Evolutionary conservation across 2,888 invertebrate species (phyloP).

Genomic region (Sicus ferrugineus): DNA sequence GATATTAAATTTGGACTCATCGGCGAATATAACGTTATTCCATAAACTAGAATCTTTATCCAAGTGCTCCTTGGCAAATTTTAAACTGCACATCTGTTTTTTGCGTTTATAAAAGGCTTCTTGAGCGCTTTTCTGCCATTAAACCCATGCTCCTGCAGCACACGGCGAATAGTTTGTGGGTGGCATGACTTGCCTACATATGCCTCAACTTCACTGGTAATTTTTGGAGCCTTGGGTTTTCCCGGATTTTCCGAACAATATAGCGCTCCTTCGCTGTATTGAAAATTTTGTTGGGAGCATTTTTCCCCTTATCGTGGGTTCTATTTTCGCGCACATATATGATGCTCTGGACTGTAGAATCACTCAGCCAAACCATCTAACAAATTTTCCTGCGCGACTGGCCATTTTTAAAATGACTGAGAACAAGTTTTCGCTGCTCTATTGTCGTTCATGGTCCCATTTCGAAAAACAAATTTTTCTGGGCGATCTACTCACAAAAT

Average conservation of each 20-base stretch:
- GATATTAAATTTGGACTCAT: conserved; percentile 37
- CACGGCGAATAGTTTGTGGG: conserved; percentile 35
- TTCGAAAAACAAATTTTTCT: not conserved
- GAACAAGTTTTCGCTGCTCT: conserved; percentile 32
- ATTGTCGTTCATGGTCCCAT: conserved; percentile 33
- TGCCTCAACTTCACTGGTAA: conserved; percentile 24
- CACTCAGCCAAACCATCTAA: conserved; percentile 32
- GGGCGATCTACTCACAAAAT: not conserved
- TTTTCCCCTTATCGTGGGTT: conserved; percentile 33
- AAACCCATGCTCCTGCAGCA: conserved; percentile 34
- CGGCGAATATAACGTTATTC: conserved; percentile 29
- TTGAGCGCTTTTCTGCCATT: conserved; percentile 36
- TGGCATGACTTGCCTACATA: conserved; percentile 32
- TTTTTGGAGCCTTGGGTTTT: conserved; percentile 38
- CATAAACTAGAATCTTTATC: conserved; percentile 11
- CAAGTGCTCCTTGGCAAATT: conserved; percentile 24
- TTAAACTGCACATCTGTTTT: conserved; percentile 5
- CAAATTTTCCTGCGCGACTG: conserved; percentile 33
- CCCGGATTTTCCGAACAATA: conserved; percentile 37
- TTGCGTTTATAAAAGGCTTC: conserved; percentile 35
- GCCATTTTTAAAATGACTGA: conserved; percentile 33
- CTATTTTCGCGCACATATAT: conserved; percentile 34
- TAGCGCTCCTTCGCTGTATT: conserved; percentile 29
- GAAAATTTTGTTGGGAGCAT: conserved; percentile 32
- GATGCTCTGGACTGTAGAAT: conserved; percentile 35